Conservation (phyloP, 1,140 invertebrate species). For the Cotesia vestalis region DNA sequence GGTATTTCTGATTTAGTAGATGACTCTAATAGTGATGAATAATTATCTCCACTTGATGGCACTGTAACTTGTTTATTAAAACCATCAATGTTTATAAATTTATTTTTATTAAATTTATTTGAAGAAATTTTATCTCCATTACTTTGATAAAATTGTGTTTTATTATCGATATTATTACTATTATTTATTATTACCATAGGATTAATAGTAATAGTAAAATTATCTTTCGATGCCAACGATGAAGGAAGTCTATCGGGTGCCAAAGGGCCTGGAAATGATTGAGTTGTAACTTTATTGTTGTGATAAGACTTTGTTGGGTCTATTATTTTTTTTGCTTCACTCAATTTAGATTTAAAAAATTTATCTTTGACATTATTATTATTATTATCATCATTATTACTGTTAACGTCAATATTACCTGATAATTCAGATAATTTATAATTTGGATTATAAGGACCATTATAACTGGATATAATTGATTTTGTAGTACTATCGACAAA, state of each 20-base stretch:
- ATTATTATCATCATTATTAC: conserved; percentile 44
- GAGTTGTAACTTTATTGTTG: conserved; percentile 45
- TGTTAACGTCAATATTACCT: conserved; percentile 57
- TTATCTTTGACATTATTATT: conserved; percentile 44
- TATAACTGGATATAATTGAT: conserved; percentile 44
- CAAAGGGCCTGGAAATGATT: conserved; percentile 55
- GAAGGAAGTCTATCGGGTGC: conserved; percentile 52
- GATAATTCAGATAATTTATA: conserved; percentile 53
- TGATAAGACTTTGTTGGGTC: conserved; percentile 49
- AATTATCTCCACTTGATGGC: no score
- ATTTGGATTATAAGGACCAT: conserved; percentile 64
- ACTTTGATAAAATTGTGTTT: conserved; percentile 40
- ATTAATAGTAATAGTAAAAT: conserved; percentile 44
- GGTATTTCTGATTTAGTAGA: no score
- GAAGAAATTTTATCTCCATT: conserved; percentile 49
- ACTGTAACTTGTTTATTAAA: no score
- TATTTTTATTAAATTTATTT: conserved; percentile 41
- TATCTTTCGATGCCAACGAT: conserved; percentile 33
- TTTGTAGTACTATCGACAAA: no score
- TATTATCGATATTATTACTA: conserved; percentile 41
- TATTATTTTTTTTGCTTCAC: conserved; percentile 57
- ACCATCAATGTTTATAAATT: conserved; percentile 46
- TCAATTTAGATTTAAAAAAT: conserved; percentile 46
- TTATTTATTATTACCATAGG: conserved; percentile 54
- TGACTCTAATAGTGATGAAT: no score